Percentiles rank a stretch among this genome's conserved stretches.
These are phyloP conservation scores for Forficula auricularia DNA, from an alignment of 1,140 invertebrate species.

Conservation along the genomic window DNA sequence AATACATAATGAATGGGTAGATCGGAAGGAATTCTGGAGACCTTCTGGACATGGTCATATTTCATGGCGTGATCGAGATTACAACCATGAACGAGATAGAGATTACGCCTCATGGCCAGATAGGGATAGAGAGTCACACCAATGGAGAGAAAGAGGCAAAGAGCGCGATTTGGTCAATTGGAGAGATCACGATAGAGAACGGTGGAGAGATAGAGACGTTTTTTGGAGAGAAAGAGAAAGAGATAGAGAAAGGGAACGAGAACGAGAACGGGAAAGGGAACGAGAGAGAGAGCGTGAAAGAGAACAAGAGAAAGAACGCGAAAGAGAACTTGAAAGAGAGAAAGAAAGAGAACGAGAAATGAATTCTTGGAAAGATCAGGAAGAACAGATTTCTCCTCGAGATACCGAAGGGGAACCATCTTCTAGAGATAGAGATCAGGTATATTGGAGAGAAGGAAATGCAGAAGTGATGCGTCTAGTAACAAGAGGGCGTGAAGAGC, in stretches of 20 bases:
- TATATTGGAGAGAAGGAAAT: conserved; percentile 63
- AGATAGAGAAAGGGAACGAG: conserved; percentile 17
- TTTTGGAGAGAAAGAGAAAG: conserved; percentile 17
- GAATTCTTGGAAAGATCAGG: no score
- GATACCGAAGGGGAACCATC: no score
- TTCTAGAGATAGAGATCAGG: conserved; percentile 35
- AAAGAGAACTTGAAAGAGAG: no score
- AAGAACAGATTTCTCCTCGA: no score
- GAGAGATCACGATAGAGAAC: conserved; percentile 18
- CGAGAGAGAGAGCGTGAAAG: no score
- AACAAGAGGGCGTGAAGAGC: conserved; percentile 43
- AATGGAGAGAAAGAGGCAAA: conserved; percentile 11
- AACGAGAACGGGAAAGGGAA: no score
- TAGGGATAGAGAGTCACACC: no score
- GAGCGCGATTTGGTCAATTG: no score
- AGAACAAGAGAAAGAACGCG: no score
- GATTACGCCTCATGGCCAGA: not conserved
- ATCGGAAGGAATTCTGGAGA: conserved; percentile 26
- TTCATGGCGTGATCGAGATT: not conserved
- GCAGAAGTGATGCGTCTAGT: conserved; percentile 63
- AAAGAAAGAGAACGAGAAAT: no score
- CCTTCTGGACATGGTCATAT: not conserved
- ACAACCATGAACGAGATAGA: conserved; percentile 12
- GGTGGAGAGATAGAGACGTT: conserved; percentile 16
- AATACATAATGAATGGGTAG: no score